Percentiles rank a stretch among this genome's conserved stretches.
phyloP scores from a whole-genome alignment of 1,140 invertebrate species.

The Orchestia grillus region DNA sequence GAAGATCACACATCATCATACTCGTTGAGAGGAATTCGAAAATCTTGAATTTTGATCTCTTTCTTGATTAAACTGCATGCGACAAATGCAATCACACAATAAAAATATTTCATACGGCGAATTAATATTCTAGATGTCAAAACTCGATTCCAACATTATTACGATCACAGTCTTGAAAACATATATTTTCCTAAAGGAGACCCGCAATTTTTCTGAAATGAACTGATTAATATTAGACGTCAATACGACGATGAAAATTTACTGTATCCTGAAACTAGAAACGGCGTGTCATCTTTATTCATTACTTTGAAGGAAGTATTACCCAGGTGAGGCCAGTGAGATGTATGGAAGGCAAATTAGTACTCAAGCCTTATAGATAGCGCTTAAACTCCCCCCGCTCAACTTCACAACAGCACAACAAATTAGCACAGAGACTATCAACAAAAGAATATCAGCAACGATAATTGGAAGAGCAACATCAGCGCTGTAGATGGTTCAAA shows the following conservation, averaged over 20 bases:
- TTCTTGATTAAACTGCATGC: neutral
- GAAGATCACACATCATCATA: neutral
- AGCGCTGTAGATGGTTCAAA: too few relatives aligned
- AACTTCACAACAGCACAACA: too few relatives aligned
- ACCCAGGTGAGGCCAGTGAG: too few relatives aligned
- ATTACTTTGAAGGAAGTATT: neutral
- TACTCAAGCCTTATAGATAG: too few relatives aligned
- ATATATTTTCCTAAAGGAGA: neutral
- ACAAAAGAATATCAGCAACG: too few relatives aligned
- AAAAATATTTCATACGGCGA: neutral
- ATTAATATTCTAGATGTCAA: neutral
- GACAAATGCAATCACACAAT: neutral
- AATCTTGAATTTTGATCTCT: neutral
- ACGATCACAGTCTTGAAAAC: neutral
- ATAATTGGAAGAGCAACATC: too few relatives aligned
- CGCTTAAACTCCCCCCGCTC: too few relatives aligned
- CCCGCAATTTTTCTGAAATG: neutral
- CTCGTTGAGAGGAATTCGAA: neutral
- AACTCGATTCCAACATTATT: neutral
- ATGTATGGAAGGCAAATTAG: too few relatives aligned
- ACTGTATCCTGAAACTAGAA: neutral
- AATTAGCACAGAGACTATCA: too few relatives aligned
- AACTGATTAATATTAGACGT: neutral
- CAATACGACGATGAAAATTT: too few relatives aligned
- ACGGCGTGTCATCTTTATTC: neutral